Evolutionary conservation across 2,113 vertebrate genomes (phyloP), one percentile per base, ranked within the genome.

Genomic region (Craseonycteris thonglongyai): DNA sequence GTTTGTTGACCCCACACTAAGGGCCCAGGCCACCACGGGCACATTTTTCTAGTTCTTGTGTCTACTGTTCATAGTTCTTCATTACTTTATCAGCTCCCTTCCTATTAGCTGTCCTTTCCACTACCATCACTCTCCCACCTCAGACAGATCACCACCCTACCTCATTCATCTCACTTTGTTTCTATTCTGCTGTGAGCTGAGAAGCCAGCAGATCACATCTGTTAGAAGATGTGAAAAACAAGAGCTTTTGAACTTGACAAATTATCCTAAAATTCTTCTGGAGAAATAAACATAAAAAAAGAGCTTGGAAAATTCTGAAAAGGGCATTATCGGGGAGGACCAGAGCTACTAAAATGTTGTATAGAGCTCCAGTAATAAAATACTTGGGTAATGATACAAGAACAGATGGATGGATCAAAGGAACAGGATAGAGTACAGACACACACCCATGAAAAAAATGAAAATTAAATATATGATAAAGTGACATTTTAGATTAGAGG

Each of bases 241-340:
- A 72, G 61, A 75, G 94, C 88, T 91, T 93, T 96, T 88, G 93
- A 92, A 95, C 72, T 93, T 74, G 65, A 96, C 90, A 97, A 94
- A 93, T 96, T 94, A 59, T 92, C 85, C 92, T 97, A 94, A 95
- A 95, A 90, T 92, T 97, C 51, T 59, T 90, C 88, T 94, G 95
- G 95, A 95, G 92, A 95, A 95, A 78, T 88, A 95, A 94, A 93
- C 92, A 65, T 28, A 45, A 54, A 59, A 81, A 93, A 78, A 65
- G 90, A 96, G 42, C 69, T 93, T 59, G 83, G 96, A 94, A 89
- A 92, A 88, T 69, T 93, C 95, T 76, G 35, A 65, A 91, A 89
- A 82, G 54, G 65, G 56, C 35, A 80, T 65, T 80, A 66, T 47
- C 90, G 72, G 38, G 38, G 68, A 51, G 12, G 5, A 51, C 21